Evolutionary conservation across 2,888 invertebrate species (phyloP), one percentile per base, ranked within the genome.

Genomic region (Belgica antarctica): DNA sequence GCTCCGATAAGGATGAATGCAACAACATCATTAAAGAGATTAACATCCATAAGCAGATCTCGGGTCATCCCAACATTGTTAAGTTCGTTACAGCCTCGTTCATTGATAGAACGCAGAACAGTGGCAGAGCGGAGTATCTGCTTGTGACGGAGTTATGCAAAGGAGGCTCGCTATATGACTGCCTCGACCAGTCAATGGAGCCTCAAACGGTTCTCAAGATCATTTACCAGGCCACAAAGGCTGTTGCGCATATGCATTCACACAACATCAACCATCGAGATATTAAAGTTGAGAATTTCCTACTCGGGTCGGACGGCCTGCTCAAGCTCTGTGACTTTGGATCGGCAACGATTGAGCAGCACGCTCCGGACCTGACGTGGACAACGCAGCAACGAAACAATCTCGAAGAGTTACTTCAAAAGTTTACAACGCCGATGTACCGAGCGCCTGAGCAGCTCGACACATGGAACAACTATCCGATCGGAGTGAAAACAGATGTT

Each of bases 271-370:
- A 92, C 61, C 98, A 98, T 81, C 85, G 97, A 76, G 98, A 98
- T 83, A 87, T 98, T 75, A 98, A 98, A 85, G 85, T 93, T 73
- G 98, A 98, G 83, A 98, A 98, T 81, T 87, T 98, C 76, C 82
- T 99, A 72, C 85, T 98, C 75, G 90, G 92, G 72, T 84, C 84
- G 75, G 89, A 93, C 81, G 94, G 94, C 76, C 83, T 83, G 75
- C 87, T 98, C 62, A 98, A 97, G 80, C 82, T 98, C 72, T 99
- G 98, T 82, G 98, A 98, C 83, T 98, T 98, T 82, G 98, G 98
- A 25, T 96, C 96, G 73, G 90, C 96, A 1, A 95, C 96, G 12
- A 89, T 87, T 12, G 89, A 93, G 76, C 82, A 87, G 65, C 90
- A 87, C 78, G 78, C 86, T 65, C 96, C 96, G 8, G 93, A 95